phyloP scores from a whole-genome alignment of 2,888 invertebrate genomes.

The Caenorhabditis wallacei region DNA sequence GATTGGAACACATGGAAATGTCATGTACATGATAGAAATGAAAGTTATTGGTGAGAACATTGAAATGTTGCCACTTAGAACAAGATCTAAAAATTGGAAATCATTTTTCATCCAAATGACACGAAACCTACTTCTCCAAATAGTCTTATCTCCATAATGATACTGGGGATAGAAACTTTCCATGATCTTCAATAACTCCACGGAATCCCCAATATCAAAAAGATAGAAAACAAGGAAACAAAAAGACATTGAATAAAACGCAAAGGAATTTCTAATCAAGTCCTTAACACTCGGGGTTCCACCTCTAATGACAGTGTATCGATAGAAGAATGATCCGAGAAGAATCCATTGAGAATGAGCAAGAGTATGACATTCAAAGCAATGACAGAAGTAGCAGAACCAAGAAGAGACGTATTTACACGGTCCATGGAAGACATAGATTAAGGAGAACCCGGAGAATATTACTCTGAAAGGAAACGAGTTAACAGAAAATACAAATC shows the following conservation, averaged over 20 bases:
- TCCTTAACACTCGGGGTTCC: slow-evolving; percentile 37
- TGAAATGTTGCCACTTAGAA: slow-evolving; percentile 36
- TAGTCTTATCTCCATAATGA: slow-evolving; percentile 37
- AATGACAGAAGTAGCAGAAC: slow-evolving; percentile 66
- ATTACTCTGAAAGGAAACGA: slow-evolving; percentile 61
- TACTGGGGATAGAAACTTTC: slow-evolving; percentile 44
- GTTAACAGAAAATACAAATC: too few species aligned
- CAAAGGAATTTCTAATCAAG: slow-evolving; percentile 19
- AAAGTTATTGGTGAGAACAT: slow-evolving; percentile 41
- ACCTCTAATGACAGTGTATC: slow-evolving; percentile 49
- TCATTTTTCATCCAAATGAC: not conserved
- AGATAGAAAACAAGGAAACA: slow-evolving; percentile 45
- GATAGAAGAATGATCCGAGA: slow-evolving; percentile 62
- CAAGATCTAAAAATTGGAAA: slow-evolving; percentile 21
- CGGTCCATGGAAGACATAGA: slow-evolving; percentile 64
- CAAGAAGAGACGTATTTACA: slow-evolving; percentile 53
- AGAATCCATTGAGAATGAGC: slow-evolving; percentile 69
- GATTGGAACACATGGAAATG: slow-evolving; percentile 56
- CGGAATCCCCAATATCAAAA: slow-evolving; percentile 32
- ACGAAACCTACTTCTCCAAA: slow-evolving; percentile 28
- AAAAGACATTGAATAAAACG: slow-evolving; percentile 47
- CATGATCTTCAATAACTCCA: slow-evolving; percentile 42
- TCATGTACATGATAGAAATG: slow-evolving; percentile 58
- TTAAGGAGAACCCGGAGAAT: slow-evolving; percentile 63
- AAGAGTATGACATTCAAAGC: slow-evolving; percentile 65